Percentiles rank a stretch among this genome's conserved stretches.
These are phyloP conservation scores for Manacus vitellinus DNA, from an alignment of 2,113 vertebrate genomes.

Conservation along the genomic window DNA sequence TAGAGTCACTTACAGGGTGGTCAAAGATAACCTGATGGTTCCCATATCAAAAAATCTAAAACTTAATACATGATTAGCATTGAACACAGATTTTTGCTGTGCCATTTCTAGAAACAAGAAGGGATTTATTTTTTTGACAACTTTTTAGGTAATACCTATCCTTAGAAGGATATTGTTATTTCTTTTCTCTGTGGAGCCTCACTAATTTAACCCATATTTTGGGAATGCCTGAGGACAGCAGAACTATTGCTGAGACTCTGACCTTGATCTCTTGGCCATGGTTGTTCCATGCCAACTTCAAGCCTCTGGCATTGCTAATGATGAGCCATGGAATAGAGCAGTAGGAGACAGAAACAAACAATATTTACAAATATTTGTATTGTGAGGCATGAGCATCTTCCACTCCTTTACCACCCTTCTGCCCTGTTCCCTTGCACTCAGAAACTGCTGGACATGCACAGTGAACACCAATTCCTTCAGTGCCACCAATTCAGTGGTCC, in stretches of 20 bases:
- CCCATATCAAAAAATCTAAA: background rate
- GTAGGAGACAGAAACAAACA: background rate
- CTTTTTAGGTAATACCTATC: background rate
- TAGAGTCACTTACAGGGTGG: background rate
- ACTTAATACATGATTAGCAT: background rate
- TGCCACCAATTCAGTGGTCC: background rate
- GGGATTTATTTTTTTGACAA: background rate
- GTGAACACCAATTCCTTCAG: background rate
- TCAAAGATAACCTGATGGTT: background rate
- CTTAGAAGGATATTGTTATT: background rate
- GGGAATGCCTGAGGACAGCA: background rate
- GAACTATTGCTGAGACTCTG: background rate
- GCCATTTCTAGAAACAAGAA: background rate
- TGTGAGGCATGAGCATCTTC: background rate
- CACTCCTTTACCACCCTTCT: background rate
- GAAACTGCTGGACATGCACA: background rate
- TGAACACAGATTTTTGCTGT: background rate
- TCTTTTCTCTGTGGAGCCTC: background rate
- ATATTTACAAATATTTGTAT: background rate
- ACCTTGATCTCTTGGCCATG: background rate
- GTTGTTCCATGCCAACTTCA: background rate
- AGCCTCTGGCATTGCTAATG: background rate
- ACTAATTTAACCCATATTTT: background rate
- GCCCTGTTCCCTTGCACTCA: background rate
- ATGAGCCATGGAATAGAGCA: background rate